phyloP scores from a whole-genome alignment of 30 jellyfish, hydroid and myxozoan genomes.

The Cassiopea xamachana region DNA sequence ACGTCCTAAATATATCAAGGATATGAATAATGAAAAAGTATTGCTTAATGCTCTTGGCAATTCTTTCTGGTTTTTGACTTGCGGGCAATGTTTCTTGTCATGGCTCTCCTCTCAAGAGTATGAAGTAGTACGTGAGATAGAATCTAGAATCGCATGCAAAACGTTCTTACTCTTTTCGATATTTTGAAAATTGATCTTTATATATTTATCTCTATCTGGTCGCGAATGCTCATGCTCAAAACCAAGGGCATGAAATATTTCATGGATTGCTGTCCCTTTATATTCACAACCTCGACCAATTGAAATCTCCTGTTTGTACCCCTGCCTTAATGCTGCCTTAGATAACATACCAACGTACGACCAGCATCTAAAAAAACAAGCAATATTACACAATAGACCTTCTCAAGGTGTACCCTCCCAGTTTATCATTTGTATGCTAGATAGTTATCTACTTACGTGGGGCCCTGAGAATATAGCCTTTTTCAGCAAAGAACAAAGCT shows the following conservation, averaged over 20 bases:
- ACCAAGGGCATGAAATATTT: constrained; percentile 57
- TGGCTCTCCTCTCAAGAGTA: too few relatives aligned
- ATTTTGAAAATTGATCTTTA: constrained; percentile 28
- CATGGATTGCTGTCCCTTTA: constrained; percentile 64
- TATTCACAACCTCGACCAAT: constrained; percentile 50
- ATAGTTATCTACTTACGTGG: too few relatives aligned
- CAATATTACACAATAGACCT: not conserved
- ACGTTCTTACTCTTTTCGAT: not conserved
- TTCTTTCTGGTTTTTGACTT: too few relatives aligned
- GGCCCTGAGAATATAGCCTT: too few relatives aligned
- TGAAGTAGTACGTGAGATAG: too few relatives aligned
- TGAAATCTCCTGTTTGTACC: constrained; percentile 40
- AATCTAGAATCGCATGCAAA: too few relatives aligned
- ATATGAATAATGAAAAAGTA: too few relatives aligned
- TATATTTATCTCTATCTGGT: constrained; percentile 40
- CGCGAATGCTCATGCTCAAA: constrained; percentile 59
- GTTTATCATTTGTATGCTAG: too few relatives aligned
- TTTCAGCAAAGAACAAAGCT: too few relatives aligned
- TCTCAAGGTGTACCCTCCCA: not conserved
- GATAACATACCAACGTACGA: constrained; percentile 45
- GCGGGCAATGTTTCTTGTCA: too few relatives aligned
- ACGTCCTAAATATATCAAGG: too few relatives aligned
- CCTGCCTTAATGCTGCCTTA: not conserved
- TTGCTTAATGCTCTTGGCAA: too few relatives aligned
- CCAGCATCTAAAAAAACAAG: constrained; percentile 26